phyloP scores from a whole-genome alignment of 2,797 vertebrate species.

The Cossypha niveicapilla region DNA sequence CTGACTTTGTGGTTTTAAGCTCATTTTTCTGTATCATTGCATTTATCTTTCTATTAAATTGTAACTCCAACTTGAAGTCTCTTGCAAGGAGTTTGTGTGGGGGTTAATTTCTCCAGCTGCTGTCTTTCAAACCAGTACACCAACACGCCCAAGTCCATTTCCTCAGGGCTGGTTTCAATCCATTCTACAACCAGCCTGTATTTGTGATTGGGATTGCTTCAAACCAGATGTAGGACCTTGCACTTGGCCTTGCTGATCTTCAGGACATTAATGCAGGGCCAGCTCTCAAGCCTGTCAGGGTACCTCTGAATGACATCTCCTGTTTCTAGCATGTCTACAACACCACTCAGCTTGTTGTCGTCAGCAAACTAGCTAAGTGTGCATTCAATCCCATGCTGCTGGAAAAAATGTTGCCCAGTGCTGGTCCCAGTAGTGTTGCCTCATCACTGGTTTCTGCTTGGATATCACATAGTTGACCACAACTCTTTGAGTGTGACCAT shows the following conservation, averaged over 20 bases:
- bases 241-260: background rate
- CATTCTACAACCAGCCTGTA: background rate
- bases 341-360: accelerated
- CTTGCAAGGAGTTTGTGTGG: background rate
- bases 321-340: background rate
- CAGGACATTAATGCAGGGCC: background rate
- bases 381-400: background rate
- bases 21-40: background rate
- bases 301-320: background rate
- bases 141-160: background rate
- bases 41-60: background rate
- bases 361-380: background rate
- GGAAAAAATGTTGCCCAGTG: background rate
- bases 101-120: accelerated
- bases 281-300: background rate
- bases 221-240: background rate
- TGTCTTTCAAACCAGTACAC: background rate
- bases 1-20: background rate
- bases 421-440: no score
- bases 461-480: accelerated
- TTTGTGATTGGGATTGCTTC: background rate
- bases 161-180: background rate
- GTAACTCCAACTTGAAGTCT: background rate
- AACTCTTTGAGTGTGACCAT: background rate
- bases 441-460: background rate